Evolutionary conservation across 2,888 invertebrate genomes (phyloP).

Genomic region (Anagyrus pseudococci): DNA sequence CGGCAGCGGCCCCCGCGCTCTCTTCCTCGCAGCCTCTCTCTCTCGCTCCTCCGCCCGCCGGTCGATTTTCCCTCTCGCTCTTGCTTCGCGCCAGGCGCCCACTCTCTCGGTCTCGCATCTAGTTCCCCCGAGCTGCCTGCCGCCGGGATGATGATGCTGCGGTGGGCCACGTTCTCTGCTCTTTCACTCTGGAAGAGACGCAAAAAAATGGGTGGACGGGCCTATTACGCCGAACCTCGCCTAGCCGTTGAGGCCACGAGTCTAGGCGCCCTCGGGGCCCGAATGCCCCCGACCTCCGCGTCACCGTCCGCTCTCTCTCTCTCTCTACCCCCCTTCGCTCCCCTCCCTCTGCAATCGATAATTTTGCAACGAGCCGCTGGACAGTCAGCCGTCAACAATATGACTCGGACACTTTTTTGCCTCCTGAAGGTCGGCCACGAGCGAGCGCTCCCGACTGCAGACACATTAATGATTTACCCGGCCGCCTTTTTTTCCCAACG

Average conservation of each 20-base stretch:
- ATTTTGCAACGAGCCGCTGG: neutral
- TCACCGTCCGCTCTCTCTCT: neutral
- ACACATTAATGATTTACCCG: slow-evolving; percentile 10
- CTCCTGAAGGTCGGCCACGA: slow-evolving; percentile 19
- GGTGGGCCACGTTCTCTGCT: no score
- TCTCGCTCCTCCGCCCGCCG: neutral
- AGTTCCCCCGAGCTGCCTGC: no score
- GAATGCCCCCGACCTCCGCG: no score
- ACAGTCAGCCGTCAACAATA: neutral
- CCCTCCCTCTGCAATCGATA: slow-evolving; percentile 3
- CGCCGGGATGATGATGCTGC: slow-evolving; percentile 4
- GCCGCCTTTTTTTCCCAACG: slow-evolving; percentile 13
- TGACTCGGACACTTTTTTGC: slow-evolving; percentile 16
- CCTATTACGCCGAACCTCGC: no score
- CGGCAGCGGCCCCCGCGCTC: neutral
- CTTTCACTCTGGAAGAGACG: no score
- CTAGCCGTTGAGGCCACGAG: no score
- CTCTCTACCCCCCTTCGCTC: neutral
- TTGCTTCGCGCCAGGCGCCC: no score
- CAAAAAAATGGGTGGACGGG: no score
- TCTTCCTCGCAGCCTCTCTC: neutral
- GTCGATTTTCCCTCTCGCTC: no score
- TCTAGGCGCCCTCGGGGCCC: no score
- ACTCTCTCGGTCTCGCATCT: no score
- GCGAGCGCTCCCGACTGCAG: slow-evolving; percentile 9